Evolutionary conservation across 2,113 vertebrate species (phyloP).

Genomic region (Hyla sarda): DNA sequence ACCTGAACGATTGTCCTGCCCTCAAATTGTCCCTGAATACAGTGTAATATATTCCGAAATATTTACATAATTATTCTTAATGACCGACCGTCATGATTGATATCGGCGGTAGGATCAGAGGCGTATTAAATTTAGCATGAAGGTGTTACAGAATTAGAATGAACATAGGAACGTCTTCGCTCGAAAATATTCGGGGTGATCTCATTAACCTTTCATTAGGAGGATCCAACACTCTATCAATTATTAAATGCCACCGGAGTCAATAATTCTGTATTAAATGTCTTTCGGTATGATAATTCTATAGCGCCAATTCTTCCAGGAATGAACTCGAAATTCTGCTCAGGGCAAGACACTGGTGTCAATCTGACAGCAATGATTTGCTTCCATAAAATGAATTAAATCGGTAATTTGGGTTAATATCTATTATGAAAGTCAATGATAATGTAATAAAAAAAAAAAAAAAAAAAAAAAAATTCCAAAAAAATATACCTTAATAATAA

Average conservation of each 20-base stretch:
- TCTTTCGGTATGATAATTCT: constrained; percentile 34
- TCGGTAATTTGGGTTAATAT: constrained; percentile 7
- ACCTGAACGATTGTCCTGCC: too few relatives aligned
- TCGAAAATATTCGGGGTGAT: neutral
- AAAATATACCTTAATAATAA: neutral
- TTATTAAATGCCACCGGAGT: constrained; percentile 37
- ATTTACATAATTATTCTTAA: neutral
- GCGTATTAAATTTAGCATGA: neutral
- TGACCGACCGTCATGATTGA: neutral
- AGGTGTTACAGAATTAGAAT: neutral
- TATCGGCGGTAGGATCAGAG: neutral
- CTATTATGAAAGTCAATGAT: neutral
- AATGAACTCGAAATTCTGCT: constrained; percentile 3
- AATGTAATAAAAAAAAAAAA: neutral
- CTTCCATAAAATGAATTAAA: neutral
- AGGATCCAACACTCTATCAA: constrained; percentile 21
- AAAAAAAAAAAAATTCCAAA: neutral
- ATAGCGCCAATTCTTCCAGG: neutral
- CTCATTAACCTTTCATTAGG: constrained; percentile 37
- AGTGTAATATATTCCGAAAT: neutral
- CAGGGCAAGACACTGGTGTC: constrained; percentile 4
- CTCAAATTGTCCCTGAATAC: neutral
- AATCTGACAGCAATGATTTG: constrained; percentile 3
- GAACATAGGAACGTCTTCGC: neutral
- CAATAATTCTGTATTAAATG: constrained; percentile 32